phyloP scores from a whole-genome alignment of 2,888 invertebrate genomes.

The Sesia bembeciformis region DNA sequence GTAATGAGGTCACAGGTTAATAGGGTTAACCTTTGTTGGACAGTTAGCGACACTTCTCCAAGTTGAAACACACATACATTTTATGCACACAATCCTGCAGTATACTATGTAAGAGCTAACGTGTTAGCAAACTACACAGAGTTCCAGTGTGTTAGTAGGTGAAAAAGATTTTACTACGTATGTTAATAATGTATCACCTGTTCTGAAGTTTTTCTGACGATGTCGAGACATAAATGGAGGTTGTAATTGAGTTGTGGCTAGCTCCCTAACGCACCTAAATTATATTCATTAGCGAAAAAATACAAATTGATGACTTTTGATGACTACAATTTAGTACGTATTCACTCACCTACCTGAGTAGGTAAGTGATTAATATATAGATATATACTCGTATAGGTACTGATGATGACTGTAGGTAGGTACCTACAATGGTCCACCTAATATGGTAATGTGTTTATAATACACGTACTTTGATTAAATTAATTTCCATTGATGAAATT shows the following conservation, averaged over 20 bases:
- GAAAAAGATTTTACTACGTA: neutral
- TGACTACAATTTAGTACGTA: no score
- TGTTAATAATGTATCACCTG: neutral
- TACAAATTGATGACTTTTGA: no score
- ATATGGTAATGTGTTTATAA: no score
- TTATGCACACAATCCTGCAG: neutral
- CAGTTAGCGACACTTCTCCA: constrained; percentile 11
- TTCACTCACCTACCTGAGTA: no score
- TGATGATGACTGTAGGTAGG: no score
- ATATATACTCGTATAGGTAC: no score
- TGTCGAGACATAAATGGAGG: constrained; percentile 12
- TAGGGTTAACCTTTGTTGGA: constrained; percentile 22
- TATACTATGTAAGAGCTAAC: neutral
- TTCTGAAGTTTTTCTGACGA: constrained; percentile 7
- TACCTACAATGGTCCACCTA: no score
- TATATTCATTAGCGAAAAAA: constrained; percentile 4
- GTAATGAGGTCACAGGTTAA: constrained; percentile 43
- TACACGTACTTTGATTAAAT: no score
- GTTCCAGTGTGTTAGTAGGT: neutral
- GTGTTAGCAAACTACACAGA: neutral
- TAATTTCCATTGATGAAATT: no score
- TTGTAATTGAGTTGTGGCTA: constrained; percentile 15
- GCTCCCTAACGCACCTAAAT: constrained; percentile 6
- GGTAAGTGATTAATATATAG: no score
- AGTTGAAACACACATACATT: neutral